Evolutionary conservation across 2,113 vertebrate genomes (phyloP), one percentile per base, ranked within the genome.

Genomic region (Microcebus jonahi): DNA sequence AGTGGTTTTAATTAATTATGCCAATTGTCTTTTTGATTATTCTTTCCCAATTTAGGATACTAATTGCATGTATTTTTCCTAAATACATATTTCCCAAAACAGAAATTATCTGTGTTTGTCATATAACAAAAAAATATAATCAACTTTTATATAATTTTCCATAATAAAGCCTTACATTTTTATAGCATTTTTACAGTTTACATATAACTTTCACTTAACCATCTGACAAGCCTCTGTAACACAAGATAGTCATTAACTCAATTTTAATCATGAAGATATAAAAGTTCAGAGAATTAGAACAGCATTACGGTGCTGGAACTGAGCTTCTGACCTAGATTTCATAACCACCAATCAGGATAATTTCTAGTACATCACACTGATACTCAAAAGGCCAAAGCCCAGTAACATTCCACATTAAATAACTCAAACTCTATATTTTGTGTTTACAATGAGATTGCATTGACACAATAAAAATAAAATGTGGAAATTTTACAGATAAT

Each of bases 51-150:
- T 75, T 93, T 89, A 81, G 67, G 23, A 68, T 76, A 77, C 34
- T 90, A 79, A 90, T 70, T 59, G 9, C 55, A 85, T 88, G 34
- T 18, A 57, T 55, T 53, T 14, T 50, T 20, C 50, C 4, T 83
- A 50, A 59, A n/a, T 70, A 31, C 27, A 15, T 59, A 59, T 50
- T 94, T 87, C 59, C 12, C 11, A 6, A 86, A 91, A n/a, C 53
- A 95, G 67, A 92, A 68, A 76, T 95, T n/a, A 81, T 88, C 59
- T 63, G 50, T 94, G 79, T 82, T 97, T 68, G 82, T 4, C 81
- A 70, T 15, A 73, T n/a, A 92, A 67, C 55, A 96, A 71, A 73
- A 96, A 96, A 91, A 89, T 89, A 79, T 36, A 94, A 97, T 91
- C 25, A 67, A 93, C 9, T 94, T 79, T 70, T 80, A 91, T 34